Base-by-base conservation (phyloP, 2,888 invertebrate species). In the Apoda limacodes region DNA sequence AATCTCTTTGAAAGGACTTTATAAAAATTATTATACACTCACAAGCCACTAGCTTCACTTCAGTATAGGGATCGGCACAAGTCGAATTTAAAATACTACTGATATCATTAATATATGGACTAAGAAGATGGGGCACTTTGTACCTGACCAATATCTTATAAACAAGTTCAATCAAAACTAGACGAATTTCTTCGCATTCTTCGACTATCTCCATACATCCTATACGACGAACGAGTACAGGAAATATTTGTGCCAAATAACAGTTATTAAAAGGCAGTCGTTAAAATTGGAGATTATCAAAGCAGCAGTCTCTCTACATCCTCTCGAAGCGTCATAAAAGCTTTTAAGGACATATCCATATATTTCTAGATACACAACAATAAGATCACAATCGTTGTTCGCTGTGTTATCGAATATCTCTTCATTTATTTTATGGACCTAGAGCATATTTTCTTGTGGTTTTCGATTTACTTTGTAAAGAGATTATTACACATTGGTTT, bases 11-110 rank as follows among this genome's bases (percentile, higher is more conserved):
- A 5, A 89, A 51, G 3, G 83, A 72, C 35, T 75, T 81, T 0
- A 90, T 85, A 22, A 94, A 48, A 28, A 83, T 60, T 2, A 87
- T 84, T 23, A 92, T 84, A 47, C 90, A 88, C 35, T 82, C 75
- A 60, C 93, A 93, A 23, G 90, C 88, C 48, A 87, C 86, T 46
- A 89, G 85, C 61, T 92, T 93, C 1, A 95, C 89, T 46, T 88
- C 86, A 3, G 93, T 89, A 68, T 85, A 93, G 13, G 88, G 86
- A 68, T 96, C 95, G 1, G 83, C 74, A 1, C 91, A 82, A 0
- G 89, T 88, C 54, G 88, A 88, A 15, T 83, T 74, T 14, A 95
- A 65, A 50, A 95, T 90, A 43, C 76, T 84, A 0, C 90, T 82
- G 22, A 90, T 82, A 52, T 94, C 92, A 47, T 89, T 87, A n/a